phyloP scores from a whole-genome alignment of 2,888 invertebrate species.

The Ctena decussata region DNA sequence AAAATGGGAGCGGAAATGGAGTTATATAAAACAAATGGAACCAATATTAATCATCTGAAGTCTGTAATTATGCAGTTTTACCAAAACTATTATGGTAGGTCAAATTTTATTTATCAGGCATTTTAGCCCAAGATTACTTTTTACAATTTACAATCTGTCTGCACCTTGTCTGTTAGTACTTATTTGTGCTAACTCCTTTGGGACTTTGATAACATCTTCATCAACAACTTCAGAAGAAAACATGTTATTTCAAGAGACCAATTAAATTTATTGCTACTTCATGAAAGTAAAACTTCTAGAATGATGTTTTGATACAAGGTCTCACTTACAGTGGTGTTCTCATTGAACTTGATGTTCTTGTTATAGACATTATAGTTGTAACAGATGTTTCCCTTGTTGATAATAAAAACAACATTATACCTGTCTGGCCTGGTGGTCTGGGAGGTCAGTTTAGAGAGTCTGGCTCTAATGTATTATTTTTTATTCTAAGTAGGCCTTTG shows the following conservation, averaged over 20 bases:
- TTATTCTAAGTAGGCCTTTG: neutral
- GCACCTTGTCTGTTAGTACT: neutral
- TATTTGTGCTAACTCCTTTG: neutral
- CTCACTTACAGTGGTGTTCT: neutral
- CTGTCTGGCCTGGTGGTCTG: neutral
- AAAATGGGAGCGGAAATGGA: neutral
- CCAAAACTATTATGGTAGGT: conserved; percentile 43
- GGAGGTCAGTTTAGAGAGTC: neutral
- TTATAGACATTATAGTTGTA: neutral
- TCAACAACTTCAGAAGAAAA: neutral
- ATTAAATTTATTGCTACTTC: neutral
- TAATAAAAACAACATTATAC: conserved; percentile 14
- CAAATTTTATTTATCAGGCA: too few relatives aligned
- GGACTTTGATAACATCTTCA: neutral
- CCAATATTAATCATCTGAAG: conserved; percentile 53
- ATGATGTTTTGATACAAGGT: conserved; percentile 6
- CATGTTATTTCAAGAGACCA: neutral
- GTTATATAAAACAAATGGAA: conserved; percentile 41
- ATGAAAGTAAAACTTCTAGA: neutral
- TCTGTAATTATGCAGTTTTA: conserved; percentile 46
- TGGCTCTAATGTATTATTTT: neutral
- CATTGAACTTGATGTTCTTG: neutral
- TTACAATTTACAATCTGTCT: too few relatives aligned
- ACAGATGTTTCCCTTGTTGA: conserved; percentile 9
- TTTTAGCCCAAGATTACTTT: too few relatives aligned